Evolutionary conservation across 2,113 vertebrate species (phyloP).

Genomic region (Cnemophilus loriae): DNA sequence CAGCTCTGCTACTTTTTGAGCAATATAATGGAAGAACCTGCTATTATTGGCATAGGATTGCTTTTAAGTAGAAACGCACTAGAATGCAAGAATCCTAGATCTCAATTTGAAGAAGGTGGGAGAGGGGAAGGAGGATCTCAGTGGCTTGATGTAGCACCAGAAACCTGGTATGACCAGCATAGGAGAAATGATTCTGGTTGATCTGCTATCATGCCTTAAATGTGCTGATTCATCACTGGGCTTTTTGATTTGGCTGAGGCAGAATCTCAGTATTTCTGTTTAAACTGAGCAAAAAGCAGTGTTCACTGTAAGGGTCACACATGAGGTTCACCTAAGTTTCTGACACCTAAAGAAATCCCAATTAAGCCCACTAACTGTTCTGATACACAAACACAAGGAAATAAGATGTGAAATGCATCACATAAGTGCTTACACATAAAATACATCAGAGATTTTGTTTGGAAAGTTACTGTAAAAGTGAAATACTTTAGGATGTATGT

Average conservation of each 20-base stretch:
- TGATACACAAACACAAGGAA: background rate
- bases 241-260: background rate
- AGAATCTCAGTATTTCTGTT: background rate
- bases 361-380: background rate
- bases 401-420: background rate
- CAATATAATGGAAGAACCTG: background rate
- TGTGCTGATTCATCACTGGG: background rate
- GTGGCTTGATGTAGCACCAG: background rate
- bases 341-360: background rate
- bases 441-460: background rate
- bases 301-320: background rate
- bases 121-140: background rate
- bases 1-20: background rate
- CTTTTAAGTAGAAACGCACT: background rate
- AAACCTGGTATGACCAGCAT: background rate
- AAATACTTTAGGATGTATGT: background rate
- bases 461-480: background rate
- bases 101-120: background rate
- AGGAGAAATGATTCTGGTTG: background rate
- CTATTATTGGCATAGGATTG: background rate
- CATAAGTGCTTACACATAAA: background rate
- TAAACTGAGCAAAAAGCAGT: background rate
- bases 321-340: background rate
- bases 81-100: background rate
- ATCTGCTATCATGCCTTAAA: background rate